A percentile compares a stretch with the other conserved stretches of the same genome.
Evolutionary conservation across 1,140 invertebrate species (phyloP).

Genomic region (Bombus breviceps): DNA sequence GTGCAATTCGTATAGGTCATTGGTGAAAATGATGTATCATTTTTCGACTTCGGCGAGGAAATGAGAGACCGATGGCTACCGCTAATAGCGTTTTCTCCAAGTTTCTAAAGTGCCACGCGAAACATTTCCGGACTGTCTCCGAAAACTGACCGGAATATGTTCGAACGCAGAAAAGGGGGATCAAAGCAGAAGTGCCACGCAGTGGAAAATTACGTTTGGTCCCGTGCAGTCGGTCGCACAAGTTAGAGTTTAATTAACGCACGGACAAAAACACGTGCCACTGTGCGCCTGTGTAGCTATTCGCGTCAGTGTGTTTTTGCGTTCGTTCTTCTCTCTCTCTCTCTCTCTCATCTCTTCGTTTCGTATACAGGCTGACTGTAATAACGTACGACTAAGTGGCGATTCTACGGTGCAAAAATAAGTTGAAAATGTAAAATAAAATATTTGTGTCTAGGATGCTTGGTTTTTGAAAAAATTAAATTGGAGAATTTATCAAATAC

Average conservation of each 20-base stretch:
- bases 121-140: neutral
- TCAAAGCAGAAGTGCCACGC: conserved; percentile 59
- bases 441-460: neutral
- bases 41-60: neutral
- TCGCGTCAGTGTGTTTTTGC: neutral
- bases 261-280: conserved; percentile 54
- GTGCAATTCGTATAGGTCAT: no score
- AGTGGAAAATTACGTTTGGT: conserved; percentile 63
- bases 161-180: conserved; percentile 13
- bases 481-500: neutral
- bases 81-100: neutral
- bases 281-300: conserved; percentile 11
- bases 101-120: neutral
- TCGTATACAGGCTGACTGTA: neutral
- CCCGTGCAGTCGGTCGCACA: conserved; percentile 35
- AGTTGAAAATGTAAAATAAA: neutral
- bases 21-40: no score
- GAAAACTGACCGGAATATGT: conserved; percentile 22
- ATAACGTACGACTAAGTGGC: neutral
- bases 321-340: no score
- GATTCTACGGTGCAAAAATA: neutral
- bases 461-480: neutral
- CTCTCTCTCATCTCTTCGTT: neutral
- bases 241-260: conserved; percentile 70
- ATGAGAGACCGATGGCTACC: neutral